These are phyloP conservation scores for Erithacus rubecula DNA, from an alignment of 2,797 vertebrate genomes.

Conservation along the genomic window DNA sequence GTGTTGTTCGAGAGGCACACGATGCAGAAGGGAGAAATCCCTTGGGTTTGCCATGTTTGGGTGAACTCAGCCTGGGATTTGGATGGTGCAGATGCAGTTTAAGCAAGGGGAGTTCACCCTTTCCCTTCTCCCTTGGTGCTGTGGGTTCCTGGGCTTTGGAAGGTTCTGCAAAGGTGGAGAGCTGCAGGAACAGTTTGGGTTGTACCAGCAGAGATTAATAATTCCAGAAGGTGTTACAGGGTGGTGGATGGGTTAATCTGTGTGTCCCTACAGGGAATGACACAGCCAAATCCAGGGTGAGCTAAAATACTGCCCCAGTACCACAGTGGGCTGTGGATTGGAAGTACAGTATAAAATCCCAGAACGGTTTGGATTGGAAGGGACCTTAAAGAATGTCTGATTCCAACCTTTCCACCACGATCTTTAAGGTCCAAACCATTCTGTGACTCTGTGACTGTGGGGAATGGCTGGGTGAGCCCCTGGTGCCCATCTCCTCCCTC, in stretches of 20 bases:
- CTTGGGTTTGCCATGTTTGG: not conserved
- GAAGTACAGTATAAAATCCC: fast-evolving
- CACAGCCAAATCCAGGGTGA: not conserved
- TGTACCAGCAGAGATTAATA: not conserved
- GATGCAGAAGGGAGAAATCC: not conserved
- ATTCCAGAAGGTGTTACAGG: not conserved
- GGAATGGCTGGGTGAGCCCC: not conserved
- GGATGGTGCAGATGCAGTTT: not conserved
- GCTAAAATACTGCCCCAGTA: fast-evolving
- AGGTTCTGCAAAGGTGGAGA: not conserved
- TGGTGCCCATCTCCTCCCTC: not conserved
- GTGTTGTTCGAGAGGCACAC: not conserved
- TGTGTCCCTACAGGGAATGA: not conserved
- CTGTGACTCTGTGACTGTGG: fast-evolving
- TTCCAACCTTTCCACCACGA: not conserved
- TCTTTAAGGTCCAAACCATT: not conserved
- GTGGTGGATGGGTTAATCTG: not conserved
- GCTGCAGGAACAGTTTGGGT: not conserved
- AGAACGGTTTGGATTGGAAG: not conserved
- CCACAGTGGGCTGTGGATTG: not conserved
- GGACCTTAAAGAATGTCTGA: not conserved
- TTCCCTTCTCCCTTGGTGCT: fast-evolving
- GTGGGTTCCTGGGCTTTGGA: not conserved
- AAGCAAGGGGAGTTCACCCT: not conserved
- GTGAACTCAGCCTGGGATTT: not conserved